Conservation (phyloP, 2,888 invertebrate genomes). For the Lasioglossum marginatum region DNA sequence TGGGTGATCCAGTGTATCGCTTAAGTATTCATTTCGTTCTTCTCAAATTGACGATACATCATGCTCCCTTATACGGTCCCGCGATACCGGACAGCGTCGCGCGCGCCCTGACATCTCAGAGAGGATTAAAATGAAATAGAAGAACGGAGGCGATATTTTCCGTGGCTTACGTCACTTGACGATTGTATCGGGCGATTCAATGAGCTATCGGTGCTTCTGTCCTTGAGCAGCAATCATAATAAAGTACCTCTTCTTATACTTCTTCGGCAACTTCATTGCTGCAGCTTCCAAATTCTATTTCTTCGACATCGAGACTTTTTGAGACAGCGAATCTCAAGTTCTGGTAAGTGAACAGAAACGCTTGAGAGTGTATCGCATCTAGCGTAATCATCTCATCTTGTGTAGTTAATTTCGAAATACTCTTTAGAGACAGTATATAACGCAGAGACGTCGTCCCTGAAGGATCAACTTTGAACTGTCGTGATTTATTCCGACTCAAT, state of each 20-base stretch:
- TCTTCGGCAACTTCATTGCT: neutral
- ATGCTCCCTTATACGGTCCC: constrained; percentile 14
- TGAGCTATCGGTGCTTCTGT: neutral
- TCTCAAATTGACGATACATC: constrained; percentile 50
- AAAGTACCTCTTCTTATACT: too few species aligned
- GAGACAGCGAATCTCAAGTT: too few species aligned
- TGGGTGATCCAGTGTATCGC: constrained; percentile 50
- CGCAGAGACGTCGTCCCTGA: too few species aligned
- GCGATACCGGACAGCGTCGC: constrained; percentile 38
- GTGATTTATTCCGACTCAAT: too few species aligned
- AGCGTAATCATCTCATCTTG: neutral
- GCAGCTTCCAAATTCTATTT: neutral
- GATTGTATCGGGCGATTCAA: constrained; percentile 20
- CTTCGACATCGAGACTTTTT: neutral
- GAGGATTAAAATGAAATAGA: constrained; percentile 29
- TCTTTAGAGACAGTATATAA: neutral
- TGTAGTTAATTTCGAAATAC: neutral
- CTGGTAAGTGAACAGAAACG: neutral
- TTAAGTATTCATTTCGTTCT: constrained; percentile 46
- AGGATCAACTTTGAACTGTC: too few species aligned
- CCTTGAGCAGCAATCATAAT: neutral
- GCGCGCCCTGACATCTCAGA: constrained; percentile 25
- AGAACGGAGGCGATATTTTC: constrained; percentile 39
- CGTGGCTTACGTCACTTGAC: neutral
- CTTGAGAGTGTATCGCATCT: too few species aligned